Percentiles rank a stretch among this genome's conserved stretches.
Evolutionary conservation across 1,140 invertebrate species (phyloP).

Genomic region (Drosophila aff.): DNA sequence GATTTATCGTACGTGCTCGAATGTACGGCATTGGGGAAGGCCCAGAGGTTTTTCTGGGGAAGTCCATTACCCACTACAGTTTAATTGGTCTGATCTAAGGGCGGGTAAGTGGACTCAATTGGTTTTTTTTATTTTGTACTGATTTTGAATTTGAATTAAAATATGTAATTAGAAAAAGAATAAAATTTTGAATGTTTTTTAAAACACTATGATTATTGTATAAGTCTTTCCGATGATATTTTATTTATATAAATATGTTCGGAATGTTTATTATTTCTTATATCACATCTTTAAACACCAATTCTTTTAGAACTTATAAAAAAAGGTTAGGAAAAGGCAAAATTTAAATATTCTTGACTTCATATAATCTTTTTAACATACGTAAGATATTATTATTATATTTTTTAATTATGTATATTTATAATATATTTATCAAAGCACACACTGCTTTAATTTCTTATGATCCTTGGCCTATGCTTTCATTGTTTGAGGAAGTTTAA

Average conservation of each 20-base stretch:
- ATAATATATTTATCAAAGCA: background rate
- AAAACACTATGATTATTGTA: background rate
- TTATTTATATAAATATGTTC: too few species aligned
- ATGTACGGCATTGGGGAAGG: background rate
- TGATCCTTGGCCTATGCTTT: slow-evolving; percentile 21
- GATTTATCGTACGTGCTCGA: slow-evolving; percentile 53
- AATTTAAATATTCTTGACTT: too few species aligned
- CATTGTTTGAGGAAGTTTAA: slow-evolving; percentile 27
- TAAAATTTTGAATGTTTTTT: too few species aligned
- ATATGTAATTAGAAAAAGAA: too few species aligned
- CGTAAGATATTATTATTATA: too few species aligned
- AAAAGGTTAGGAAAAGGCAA: too few species aligned
- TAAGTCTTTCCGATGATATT: background rate
- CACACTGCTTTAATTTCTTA: background rate
- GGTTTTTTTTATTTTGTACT: background rate
- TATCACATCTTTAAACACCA: too few species aligned
- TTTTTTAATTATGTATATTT: too few species aligned
- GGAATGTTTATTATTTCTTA: too few species aligned
- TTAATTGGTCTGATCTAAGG: slow-evolving; percentile 13
- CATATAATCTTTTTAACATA: too few species aligned
- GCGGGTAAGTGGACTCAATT: background rate
- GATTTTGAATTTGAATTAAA: background rate
- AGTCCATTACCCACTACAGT: slow-evolving; percentile 12
- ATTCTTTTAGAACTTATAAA: too few species aligned
- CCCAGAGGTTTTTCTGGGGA: slow-evolving; percentile 2